Conservation (phyloP, 2,888 invertebrate genomes). For the Tholera decimalis region DNA sequence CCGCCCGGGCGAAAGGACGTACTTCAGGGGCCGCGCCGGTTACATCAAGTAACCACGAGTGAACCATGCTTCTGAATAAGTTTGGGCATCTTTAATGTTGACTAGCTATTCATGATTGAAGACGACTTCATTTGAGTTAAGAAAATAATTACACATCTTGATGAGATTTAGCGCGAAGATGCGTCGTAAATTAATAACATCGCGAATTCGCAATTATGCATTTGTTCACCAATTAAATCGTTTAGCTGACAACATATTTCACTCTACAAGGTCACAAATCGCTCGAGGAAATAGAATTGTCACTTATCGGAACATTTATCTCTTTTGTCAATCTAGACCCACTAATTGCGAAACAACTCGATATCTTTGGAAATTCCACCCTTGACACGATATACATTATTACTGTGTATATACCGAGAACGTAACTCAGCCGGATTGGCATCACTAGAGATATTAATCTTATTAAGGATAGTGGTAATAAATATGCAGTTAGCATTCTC, state of each 20-base stretch:
- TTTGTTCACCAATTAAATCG: neutral
- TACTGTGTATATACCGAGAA: conserved; percentile 28
- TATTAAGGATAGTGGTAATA: conserved; percentile 24
- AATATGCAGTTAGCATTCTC: conserved; percentile 41
- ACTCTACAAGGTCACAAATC: neutral
- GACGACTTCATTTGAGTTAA: conserved; percentile 9
- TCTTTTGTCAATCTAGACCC: conserved; percentile 34
- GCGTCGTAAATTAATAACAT: neutral
- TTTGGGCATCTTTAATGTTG: conserved; percentile 23
- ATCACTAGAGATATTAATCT: conserved; percentile 14
- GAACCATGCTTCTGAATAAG: conserved; percentile 47
- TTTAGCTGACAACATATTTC: neutral
- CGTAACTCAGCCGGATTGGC: neutral
- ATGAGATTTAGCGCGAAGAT: neutral
- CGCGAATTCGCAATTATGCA: neutral
- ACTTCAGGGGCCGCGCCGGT: conserved; percentile 68
- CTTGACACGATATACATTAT: conserved; percentile 38
- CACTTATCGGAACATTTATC: conserved; percentile 31
- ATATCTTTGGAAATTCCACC: conserved; percentile 30
- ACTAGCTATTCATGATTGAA: conserved; percentile 18
- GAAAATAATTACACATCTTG: conserved; percentile 11
- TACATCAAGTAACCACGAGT: conserved; percentile 60
- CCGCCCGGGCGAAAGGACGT: conserved; percentile 75
- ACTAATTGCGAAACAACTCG: conserved; percentile 44
- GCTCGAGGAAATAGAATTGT: conserved; percentile 28